Evolutionary conservation across 2,888 invertebrate species (phyloP).

Genomic region (Acronicta alni): DNA sequence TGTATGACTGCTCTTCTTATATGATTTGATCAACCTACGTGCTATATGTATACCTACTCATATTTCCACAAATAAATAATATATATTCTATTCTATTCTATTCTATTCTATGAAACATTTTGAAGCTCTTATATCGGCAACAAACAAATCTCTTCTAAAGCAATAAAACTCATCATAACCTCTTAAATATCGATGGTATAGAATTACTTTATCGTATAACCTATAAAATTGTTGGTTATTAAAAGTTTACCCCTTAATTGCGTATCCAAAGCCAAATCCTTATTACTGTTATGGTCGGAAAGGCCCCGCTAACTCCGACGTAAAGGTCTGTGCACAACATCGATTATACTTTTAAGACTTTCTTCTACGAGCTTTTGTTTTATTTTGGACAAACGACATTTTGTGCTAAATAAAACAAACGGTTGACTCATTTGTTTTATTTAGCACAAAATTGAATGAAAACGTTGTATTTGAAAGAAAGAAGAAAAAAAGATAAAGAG

Average conservation of each 20-base stretch:
- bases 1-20: too few relatives aligned
- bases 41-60: too few relatives aligned
- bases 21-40: too few relatives aligned
- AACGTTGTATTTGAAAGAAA: too few relatives aligned
- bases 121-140: neutral
- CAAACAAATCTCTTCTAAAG: conserved; percentile 27
- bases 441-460: too few relatives aligned
- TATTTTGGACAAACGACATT: too few relatives aligned
- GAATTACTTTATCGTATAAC: conserved; percentile 57
- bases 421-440: too few relatives aligned
- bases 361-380: neutral
- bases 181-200: conserved; percentile 49
- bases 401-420: neutral
- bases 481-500: too few relatives aligned
- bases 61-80: too few relatives aligned
- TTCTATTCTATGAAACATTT: too few relatives aligned
- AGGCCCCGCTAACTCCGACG: conserved; percentile 41
- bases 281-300: conserved; percentile 66
- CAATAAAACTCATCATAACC: conserved; percentile 56
- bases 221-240: conserved; percentile 81
- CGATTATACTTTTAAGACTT: conserved; percentile 13
- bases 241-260: conserved; percentile 85
- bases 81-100: too few relatives aligned
- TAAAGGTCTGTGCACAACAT: conserved; percentile 35
- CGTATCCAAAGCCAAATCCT: conserved; percentile 77